Evolutionary conservation across 2,113 vertebrate species (phyloP), one percentile per base, ranked within the genome.

Genomic region (Rhinichthys klamathensis): DNA sequence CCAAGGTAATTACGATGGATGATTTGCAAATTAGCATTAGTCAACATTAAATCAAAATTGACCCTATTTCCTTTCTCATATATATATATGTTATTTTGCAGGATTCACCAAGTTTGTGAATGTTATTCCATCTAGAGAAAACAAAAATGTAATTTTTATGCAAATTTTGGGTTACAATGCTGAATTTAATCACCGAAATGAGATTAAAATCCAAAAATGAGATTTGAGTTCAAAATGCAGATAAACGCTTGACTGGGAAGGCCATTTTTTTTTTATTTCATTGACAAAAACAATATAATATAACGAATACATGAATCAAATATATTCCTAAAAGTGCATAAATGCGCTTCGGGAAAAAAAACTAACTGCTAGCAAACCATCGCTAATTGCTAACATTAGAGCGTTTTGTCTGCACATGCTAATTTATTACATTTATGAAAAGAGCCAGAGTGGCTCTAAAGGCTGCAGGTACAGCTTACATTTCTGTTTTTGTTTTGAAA

Each of bases 11-110:
- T 60, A 32, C 73, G 30, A 77, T 10, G 51, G 73, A 51, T 74
- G 51, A 30, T 27, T 16, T 54, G 56, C 23, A 61, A 41, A 77
- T 82, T 61, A 16, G 23, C 35, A 18, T 61, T 85, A 30, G 58
- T 51, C 41, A 84, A 63, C 60, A 30, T n/a, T n/a, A 46, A 76
- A 35, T 81, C 38, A 61, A 85, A 63, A 80, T 11, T 32, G 4
- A 76, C 49, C 44, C 25, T 4, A 18, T 51, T 41, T 41, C 8
- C 2, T 41, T 41, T 41, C 38, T 41, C 38, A 9, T 41, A 38
- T 38, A 38, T 38, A 41, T 35, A 35, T 35, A 35, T 35, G 3
- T 35, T 35, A 35, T 41, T 9, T 41, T 41, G 8, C 41, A 41
- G 41, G 12, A 49, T 49, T 49, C 46, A 49, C 46, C 46, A 12